Evolutionary conservation across 2,797 vertebrate species (phyloP), one percentile per base, ranked within the genome.

Genomic region (Gouania willdenowi): DNA sequence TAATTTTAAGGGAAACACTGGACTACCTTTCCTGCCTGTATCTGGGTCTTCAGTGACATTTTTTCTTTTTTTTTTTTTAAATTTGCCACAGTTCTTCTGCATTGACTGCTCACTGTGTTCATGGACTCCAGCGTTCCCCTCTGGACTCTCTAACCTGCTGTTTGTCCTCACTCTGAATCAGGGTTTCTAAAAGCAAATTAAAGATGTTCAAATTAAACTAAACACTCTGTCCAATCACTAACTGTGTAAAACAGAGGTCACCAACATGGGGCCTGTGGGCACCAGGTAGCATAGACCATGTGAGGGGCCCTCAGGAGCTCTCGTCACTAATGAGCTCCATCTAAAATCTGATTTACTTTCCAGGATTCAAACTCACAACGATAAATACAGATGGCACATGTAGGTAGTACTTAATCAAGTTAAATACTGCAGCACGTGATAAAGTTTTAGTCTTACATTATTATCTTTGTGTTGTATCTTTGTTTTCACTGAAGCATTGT

Each of bases 121-220:
- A n/a, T n/a, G n/a, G n/a, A 39, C 39, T 37, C 53, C 56, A 12
- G 11, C 49, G 25, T 16, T 47, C 31, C 55, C 41, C 66, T 28
- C 41, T 39, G 41, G 34, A 53, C 50, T 60, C 66, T 70, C 62
- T 78, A 73, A 71, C 64, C 72, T 80, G 71, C 77, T 74, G 72
- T 72, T 57, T 76, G 45, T 75, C 41, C 47, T 75, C 45, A 43
- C 60, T 60, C 40, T 64, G 26, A 70, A 77, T 77, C 76, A 67
- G 66, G 70, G 72, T 72, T 78, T 74, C 46, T 65, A 35, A 67
- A 62, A 30, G 63, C 44, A 55, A 72, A 87, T 73, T 81, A 83
- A 82, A 85, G 30, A 46, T n/a, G n/a, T n/a, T n/a, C 36, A 69
- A 14, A n/a, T 71, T 60, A 50, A 79, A 55, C 3, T 47, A 2